These are phyloP conservation scores for Brachionus manjavacas DNA, from an alignment of 1,140 invertebrate species.

Conservation along the genomic window DNA sequence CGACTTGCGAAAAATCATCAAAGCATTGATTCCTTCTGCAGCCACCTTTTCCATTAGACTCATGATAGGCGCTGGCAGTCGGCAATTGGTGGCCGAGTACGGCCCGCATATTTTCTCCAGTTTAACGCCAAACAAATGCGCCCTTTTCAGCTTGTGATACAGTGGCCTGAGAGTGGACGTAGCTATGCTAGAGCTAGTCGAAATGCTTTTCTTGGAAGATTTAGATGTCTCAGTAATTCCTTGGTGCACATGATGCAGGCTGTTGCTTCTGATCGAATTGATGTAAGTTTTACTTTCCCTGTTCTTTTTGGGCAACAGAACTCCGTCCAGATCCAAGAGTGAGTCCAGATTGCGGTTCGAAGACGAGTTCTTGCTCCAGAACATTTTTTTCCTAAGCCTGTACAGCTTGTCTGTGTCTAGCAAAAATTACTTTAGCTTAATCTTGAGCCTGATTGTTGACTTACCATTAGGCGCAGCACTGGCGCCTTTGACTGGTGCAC, in stretches of 20 bases:
- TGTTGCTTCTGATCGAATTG: background rate
- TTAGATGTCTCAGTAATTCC: background rate
- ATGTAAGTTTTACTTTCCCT: background rate
- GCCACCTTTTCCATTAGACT: slow-evolving; percentile 31
- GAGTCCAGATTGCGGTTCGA: background rate
- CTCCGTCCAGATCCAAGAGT: background rate
- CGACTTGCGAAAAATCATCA: slow-evolving; percentile 40
- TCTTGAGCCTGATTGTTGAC: background rate
- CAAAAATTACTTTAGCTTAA: background rate
- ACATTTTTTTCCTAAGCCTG: background rate
- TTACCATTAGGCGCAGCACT: background rate
- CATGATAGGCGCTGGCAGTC: background rate
- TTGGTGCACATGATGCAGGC: background rate
- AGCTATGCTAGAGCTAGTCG: background rate
- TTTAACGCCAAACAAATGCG: slow-evolving; percentile 19
- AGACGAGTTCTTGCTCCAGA: background rate
- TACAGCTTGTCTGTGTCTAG: background rate
- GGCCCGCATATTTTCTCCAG: slow-evolving; percentile 27
- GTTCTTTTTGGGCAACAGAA: background rate
- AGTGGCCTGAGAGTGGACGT: background rate
- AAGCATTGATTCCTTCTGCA: background rate
- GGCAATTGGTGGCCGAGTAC: background rate
- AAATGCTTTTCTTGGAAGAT: background rate
- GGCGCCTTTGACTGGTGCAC: background rate
- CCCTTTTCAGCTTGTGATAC: background rate